Percentiles rank a stretch among this genome's conserved stretches.
Evolutionary conservation across 1,140 invertebrate species (phyloP).

Genomic region (Drosophila willistoni): DNA sequence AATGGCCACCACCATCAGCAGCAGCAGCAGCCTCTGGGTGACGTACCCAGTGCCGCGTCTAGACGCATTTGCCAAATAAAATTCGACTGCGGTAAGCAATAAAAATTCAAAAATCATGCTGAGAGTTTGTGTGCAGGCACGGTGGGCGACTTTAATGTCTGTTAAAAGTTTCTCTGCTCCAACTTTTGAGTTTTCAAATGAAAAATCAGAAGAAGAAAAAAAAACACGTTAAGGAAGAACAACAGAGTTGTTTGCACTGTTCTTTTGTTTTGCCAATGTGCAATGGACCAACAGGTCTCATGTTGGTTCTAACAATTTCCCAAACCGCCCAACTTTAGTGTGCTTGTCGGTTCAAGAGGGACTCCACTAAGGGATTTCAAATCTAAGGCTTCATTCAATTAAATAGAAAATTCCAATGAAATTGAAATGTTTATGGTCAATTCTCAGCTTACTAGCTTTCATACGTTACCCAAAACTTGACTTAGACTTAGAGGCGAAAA

Average conservation of each 20-base stretch:
- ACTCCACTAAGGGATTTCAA: too few species aligned
- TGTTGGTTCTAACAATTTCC: background rate
- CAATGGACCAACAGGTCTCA: conserved; percentile 19
- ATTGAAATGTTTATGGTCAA: background rate
- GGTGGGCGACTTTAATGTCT: conserved; percentile 26
- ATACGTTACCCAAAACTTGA: background rate
- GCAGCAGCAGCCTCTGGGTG: background rate
- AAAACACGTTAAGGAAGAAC: conserved; percentile 7
- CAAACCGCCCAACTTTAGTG: background rate
- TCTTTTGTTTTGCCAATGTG: conserved; percentile 13
- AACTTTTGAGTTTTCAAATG: conserved; percentile 21
- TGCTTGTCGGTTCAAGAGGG: too few species aligned
- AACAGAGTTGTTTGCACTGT: conserved; percentile 24
- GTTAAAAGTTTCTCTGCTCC: conserved; percentile 17
- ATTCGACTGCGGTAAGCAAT: conserved; percentile 39
- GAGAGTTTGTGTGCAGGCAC: conserved; percentile 17
- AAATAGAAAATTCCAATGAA: conserved; percentile 5
- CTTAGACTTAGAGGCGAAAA: too few species aligned
- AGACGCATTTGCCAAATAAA: conserved; percentile 51
- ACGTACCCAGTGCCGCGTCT: conserved; percentile 26
- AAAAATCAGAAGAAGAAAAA: conserved; percentile 16
- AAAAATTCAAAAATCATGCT: conserved; percentile 46
- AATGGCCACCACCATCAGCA: conserved; percentile 10
- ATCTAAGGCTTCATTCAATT: background rate
- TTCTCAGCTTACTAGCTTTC: too few species aligned